Evolutionary conservation across 2,888 invertebrate genomes (phyloP), one percentile per base, ranked within the genome.

Genomic region (Argyra leucocephala): DNA sequence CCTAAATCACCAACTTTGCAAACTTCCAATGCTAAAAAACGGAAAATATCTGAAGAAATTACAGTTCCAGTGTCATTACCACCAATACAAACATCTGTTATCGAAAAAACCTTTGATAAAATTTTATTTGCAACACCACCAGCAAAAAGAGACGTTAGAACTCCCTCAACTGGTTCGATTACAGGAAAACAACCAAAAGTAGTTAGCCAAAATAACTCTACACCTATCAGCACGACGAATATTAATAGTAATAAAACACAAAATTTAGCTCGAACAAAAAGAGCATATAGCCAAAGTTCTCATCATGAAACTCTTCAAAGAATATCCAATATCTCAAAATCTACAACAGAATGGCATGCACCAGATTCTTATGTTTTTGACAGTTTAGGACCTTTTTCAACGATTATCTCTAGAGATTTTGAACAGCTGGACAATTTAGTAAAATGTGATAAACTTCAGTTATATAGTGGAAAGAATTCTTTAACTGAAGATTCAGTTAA

Each of bases 291-390:
- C 67, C 70, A 71, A 69, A 69, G 68, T 59, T 68, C 82, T 12
- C 76, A 83, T 26, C 84, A 85, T 70, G 85, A 85, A 73, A 82
- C 83, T 0, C 72, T 85, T 65, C 84, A 85, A 72, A 83, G 85
- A 82, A 84, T 85, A 84, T 69, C 71, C 73, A 67, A 58, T n/a
- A 67, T 37, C 48, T 10, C 15, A 23, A 22, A 37, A 23, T 2
- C n/a, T 4, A 5, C 77, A 73, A 64, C 69, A 73, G 72, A 75
- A 61, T 83, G 83, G 83, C 82, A 82, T 65, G 82, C 83, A 3
- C 83, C 83, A 0, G 82, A 81, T 7, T 79, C 82, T 22, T 79
- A 78, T 18, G 73, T 82, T 65, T 82, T 82, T 67, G 77, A 80
- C 62, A 82, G 81, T 68, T 81, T 67, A 37, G 68, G 69, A 62